Evolutionary conservation across 2,113 vertebrate genomes (phyloP), one percentile per base, ranked within the genome.

Genomic region (Aldabrachelys gigantea): DNA sequence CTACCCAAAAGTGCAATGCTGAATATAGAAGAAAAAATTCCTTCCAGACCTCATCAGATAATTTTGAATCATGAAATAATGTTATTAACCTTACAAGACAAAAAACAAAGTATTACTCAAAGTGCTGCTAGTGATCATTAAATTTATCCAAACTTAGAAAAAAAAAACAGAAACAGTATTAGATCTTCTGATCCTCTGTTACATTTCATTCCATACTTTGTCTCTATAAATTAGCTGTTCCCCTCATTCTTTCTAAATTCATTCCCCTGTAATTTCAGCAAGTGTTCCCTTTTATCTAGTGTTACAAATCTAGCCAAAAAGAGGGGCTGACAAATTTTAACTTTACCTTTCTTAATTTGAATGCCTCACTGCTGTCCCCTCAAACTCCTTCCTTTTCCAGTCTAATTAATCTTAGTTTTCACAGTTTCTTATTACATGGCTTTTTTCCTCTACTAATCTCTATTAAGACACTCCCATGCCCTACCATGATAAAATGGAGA

Each of bases 101-200:
- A 84, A 75, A 8, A 8, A 84, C 8, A 0, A 93, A 82, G 62
- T 56, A 88, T 31, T 79, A 50, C 44, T 90, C 49, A 7, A 92
- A 80, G 5, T 62, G 29, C 94, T 53, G 0, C 0, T 8, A 85
- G 69, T 0, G 88, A 29, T 57, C 44, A 85, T 22, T 87, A 89
- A 91, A 10, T 13, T 57, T 59, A 87, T 14, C 87, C 78, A 94
- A 3, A 85, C n/a, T 47, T 69, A 80, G 3, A 80, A 96, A 62
- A 38, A 75, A 75, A 75, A 75, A 75, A 41, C 69, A 38, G 38
- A 21, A n/a, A 75, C 35, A 21, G n/a, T 72, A 72, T 89, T 22
- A 87, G 94, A 56, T 4, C 3, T 85, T 17, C 22, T 78, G 11
- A 91, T 44, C 80, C n/a, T 75, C 29, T 9, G 1, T 10, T 3